Conservation (phyloP, 2,113 vertebrate genomes). For the Zosterops lateralis region DNA sequence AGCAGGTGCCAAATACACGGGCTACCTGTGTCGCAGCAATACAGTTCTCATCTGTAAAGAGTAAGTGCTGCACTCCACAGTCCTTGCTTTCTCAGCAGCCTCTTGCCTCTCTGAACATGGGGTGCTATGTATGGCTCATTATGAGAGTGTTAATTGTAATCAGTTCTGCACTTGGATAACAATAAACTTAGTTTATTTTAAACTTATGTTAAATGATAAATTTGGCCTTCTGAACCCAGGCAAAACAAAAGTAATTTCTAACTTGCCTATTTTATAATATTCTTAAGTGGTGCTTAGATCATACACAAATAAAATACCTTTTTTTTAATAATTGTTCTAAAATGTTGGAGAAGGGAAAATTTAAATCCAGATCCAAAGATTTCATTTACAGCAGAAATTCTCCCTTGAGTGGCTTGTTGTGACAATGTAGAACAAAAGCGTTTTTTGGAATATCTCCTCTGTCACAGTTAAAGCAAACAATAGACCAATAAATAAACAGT, state of each 20-base stretch:
- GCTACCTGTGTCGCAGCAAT: slow-evolving; percentile 95
- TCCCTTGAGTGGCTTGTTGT: not conserved
- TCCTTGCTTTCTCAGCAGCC: not conserved
- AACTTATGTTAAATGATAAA: not conserved
- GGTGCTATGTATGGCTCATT: not conserved
- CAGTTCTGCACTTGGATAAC: not conserved
- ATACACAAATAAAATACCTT: not conserved
- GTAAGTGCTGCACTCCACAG: slow-evolving; percentile 69
- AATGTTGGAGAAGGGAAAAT: fast-evolving
- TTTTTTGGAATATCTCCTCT: not conserved
- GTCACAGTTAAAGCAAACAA: not conserved
- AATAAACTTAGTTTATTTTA: not conserved
- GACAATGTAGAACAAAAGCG: fast-evolving
- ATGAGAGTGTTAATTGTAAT: not conserved
- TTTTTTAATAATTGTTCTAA: not conserved
- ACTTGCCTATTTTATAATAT: not conserved
- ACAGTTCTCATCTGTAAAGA: slow-evolving; percentile 97
- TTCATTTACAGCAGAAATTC: not conserved
- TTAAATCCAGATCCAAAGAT: not conserved
- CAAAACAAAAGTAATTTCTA: not conserved
- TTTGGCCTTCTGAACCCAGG: not conserved
- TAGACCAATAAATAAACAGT: not conserved
- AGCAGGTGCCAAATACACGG: slow-evolving; percentile 91
- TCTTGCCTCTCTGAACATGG: not conserved
- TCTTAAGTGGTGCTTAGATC: not conserved